Percentiles rank a stretch among this genome's conserved stretches.
Conservation (phyloP, 2,888 invertebrate species). For the Lycophotia porphyrea region DNA sequence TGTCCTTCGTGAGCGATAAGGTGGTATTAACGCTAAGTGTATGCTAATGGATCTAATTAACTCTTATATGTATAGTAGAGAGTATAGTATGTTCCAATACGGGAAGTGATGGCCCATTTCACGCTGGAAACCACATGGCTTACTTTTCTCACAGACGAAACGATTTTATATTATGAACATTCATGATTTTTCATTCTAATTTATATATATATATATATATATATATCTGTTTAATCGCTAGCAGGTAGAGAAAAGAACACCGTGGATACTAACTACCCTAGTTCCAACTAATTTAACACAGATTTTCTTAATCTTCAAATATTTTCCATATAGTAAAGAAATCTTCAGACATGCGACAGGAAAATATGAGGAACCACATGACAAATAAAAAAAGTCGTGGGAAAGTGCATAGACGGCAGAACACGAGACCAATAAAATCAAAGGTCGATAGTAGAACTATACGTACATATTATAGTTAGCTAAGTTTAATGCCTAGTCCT, state of each 20-base stretch:
- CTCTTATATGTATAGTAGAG: neutral
- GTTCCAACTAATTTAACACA: constrained; percentile 8
- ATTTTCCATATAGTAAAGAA: neutral
- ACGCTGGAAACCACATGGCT: neutral
- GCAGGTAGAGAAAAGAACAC: constrained; percentile 5
- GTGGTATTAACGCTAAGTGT: constrained; percentile 25
- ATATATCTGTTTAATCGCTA: neutral
- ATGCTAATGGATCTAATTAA: constrained; percentile 43
- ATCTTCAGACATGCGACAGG: neutral
- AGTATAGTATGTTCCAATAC: constrained; percentile 2
- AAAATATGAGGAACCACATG: neutral
- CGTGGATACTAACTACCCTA: constrained; percentile 4
- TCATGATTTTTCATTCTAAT: neutral
- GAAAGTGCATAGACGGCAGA: neutral
- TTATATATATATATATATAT: neutral
- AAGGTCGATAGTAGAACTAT: constrained; percentile 2
- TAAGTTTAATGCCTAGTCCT: neutral
- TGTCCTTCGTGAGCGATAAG: neutral
- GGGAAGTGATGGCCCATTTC: neutral
- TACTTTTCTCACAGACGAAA: neutral
- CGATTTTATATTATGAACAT: neutral
- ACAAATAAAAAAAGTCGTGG: neutral
- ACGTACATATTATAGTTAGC: neutral
- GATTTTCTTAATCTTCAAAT: neutral
- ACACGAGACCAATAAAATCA: neutral